Conservation (phyloP, 2,113 vertebrate genomes). For the Colinus virginianus region DNA sequence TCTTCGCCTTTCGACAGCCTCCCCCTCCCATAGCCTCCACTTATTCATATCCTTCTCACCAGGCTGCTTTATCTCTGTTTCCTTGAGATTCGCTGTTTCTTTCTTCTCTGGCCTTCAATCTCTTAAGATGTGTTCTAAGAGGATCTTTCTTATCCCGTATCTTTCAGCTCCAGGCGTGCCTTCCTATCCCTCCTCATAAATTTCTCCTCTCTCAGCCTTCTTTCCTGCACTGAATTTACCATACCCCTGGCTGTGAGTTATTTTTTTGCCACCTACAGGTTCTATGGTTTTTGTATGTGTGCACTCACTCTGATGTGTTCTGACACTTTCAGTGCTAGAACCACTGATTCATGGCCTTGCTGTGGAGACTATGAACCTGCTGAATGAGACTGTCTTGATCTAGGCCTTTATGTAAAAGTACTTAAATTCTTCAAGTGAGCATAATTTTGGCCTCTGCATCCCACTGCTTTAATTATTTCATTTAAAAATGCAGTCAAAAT, state of each 20-base stretch:
- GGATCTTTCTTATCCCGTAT: background rate
- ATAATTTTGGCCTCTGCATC: background rate
- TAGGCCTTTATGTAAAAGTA: background rate
- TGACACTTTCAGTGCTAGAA: background rate
- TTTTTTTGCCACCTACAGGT: background rate
- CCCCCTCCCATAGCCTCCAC: background rate
- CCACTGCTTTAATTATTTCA: background rate
- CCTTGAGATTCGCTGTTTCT: slow-evolving; percentile 25
- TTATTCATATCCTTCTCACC: slow-evolving; percentile 37
- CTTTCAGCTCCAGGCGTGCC: slow-evolving; percentile 34
- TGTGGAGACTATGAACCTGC: background rate
- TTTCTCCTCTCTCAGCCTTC: background rate
- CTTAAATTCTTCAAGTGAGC: background rate
- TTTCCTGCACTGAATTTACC: background rate
- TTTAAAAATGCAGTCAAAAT: background rate
- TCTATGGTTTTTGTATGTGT: background rate
- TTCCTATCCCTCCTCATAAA: background rate
- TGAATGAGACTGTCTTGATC: background rate
- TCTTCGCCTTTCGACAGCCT: slow-evolving; percentile 29
- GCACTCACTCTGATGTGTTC: background rate
- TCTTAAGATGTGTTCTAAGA: slow-evolving; percentile 39
- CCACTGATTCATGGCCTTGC: background rate
- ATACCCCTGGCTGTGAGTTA: accelerated
- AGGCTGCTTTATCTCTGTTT: slow-evolving; percentile 51
- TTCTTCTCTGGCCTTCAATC: slow-evolving; percentile 20